Base-by-base conservation (phyloP, 2,888 invertebrate genomes). In the Tupiocoris notatus region DNA sequence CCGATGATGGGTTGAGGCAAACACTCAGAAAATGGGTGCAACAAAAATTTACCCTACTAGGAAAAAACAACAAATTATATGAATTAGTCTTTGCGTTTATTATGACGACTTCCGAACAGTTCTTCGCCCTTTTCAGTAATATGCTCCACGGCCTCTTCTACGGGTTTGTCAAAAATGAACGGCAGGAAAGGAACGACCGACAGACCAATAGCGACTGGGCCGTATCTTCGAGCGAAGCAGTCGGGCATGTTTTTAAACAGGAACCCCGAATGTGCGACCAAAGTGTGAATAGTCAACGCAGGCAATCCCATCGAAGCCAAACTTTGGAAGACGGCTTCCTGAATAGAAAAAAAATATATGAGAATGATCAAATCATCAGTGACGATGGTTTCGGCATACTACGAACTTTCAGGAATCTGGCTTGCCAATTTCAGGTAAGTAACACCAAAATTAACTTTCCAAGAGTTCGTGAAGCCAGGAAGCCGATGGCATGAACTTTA, bases 241-340 rank as follows among this genome's bases (percentile, higher is more conserved):
- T 73, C 62, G 7, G 39, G 16, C 61, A 73, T 61, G 20, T 73
- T 73, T 16, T 73, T 73, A 62, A 22, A 73, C 7, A 73, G 56
- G 56, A 73, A 73, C 9, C 73, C 73, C 1, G 73, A 73, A 20
- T 73, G 61, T 1, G 39, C 21, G 62, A 73, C 73, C 22, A 73
- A 21, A 1, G 73, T 73, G 73, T 73, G 73, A 39, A 73, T 73
- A 6, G 73, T 73, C 39, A 73, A 73, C 9, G 73, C 73, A 0
- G 73, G 73, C 22, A 73, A 57, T 18, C 62, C 73, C 73, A 73
- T 73, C 1, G 73, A 73, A 1, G 73, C 73, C 12, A 73, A 7
- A n/a, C 73, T 73, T 20, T 73, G 73, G 21, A 73, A 73, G 1
- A 54, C 54, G 39, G 20, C 6, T 6, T 63, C 39, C 39, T 39